Base-by-base conservation (phyloP, 2,888 invertebrate species). In the Himalopsyche anomala region DNA sequence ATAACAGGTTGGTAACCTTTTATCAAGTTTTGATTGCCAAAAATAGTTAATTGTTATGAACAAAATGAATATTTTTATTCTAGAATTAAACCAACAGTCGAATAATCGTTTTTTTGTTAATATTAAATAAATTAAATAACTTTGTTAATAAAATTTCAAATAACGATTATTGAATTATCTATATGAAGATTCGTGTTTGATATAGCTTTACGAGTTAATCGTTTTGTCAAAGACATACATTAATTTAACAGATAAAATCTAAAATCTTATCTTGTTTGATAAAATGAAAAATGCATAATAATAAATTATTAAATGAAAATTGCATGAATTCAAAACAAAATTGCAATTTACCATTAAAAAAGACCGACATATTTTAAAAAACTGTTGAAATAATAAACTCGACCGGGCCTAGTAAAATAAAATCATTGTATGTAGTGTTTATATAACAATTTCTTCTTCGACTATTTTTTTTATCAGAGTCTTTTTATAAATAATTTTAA, bases 341-440 rank as follows among this genome's bases (percentile, higher is more conserved):
- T 62, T n/a, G 9, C 62, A 62, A 62, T 62, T 62, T 62, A 62
- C 62, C 62, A 62, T 19, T 62, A 62, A 62, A 28, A 62, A 2
- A 62, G 62, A 19, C 28, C 62, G 62, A 62, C n/a, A 62, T 62
- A 28, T 62, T 62, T 62, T 62, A 62, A n/a, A 62, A 62, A 62
- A 62, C 62, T 62, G 62, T 19, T 28, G 62, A 62, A 62, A 19
- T 9, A 62, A 9, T 62, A 62, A 62, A 19, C 62, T 3, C 8
- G 62, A 11, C 62, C 62, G 19, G 19, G 62, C 62, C 62, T 62
- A 62, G 3, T 62, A 11, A 62, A n/a, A 62, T 8, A 62, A 62
- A 62, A 62, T 28, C 19, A 19, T 62, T 19, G 9, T 3, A 62
- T 62, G 11, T 62, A 62, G 28, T 19, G 3, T 62, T 62, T 62